Percentiles rank a stretch among this genome's conserved stretches.
phyloP scores from a whole-genome alignment of 2,888 invertebrate species.

The Cenopis cana region DNA sequence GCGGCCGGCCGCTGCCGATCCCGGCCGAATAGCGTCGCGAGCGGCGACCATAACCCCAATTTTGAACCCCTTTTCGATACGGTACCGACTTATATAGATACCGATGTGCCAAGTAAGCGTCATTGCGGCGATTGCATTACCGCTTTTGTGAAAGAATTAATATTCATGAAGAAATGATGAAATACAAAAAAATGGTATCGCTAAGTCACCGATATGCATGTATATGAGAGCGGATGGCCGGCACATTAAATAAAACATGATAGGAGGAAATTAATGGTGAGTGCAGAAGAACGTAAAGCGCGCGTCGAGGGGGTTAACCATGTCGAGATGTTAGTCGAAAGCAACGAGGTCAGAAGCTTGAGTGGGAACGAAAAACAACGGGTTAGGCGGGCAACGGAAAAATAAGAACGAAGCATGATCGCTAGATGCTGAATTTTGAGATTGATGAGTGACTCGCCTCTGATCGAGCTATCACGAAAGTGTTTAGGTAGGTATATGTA shows the following conservation, averaged over 20 bases:
- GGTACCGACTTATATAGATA: constrained; percentile 56
- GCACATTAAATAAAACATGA: constrained; percentile 65
- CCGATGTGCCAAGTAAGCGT: constrained; percentile 69
- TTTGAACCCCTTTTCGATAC: constrained; percentile 67
- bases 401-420: constrained; percentile 80
- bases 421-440: constrained; percentile 76
- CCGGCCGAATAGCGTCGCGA: constrained; percentile 52
- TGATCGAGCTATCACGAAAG: constrained; percentile 67
- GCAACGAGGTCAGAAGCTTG: constrained; percentile 80
- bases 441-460: constrained; percentile 59
- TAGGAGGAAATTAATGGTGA: constrained; percentile 64
- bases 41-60: constrained; percentile 58
- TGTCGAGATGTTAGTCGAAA: constrained; percentile 79
- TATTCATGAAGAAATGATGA: constrained; percentile 81
- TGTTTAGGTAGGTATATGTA: constrained; percentile 69
- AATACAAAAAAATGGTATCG: constrained; percentile 67
- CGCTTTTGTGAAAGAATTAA: constrained; percentile 84
- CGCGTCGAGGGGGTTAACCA: constrained; percentile 69
- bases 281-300: constrained; percentile 80
- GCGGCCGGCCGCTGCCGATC: constrained; percentile 68
- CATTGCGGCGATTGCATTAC: constrained; percentile 83
- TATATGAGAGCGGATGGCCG: constrained; percentile 66
- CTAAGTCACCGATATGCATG: constrained; percentile 70
- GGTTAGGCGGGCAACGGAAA: constrained; percentile 83
- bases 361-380: constrained; percentile 72